Evolutionary conservation across 2,113 vertebrate species (phyloP).

Genomic region (Perca flavescens): DNA sequence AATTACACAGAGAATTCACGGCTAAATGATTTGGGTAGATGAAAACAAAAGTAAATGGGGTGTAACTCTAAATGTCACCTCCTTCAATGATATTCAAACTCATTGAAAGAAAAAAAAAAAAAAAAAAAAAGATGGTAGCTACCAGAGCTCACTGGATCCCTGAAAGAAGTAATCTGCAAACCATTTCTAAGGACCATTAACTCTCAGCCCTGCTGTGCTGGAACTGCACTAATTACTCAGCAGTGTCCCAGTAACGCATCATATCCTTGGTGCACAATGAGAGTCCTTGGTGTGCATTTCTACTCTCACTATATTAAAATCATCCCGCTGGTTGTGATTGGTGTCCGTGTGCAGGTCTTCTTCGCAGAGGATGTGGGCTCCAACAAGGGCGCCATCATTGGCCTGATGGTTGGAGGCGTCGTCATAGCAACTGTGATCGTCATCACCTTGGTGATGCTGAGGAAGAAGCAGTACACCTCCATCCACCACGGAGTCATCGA

Average conservation of each 20-base stretch:
- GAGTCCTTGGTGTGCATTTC: neutral
- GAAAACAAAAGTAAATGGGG: neutral
- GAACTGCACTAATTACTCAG: neutral
- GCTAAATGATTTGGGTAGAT: neutral
- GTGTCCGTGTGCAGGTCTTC: constrained; percentile 86
- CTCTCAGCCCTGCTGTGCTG: neutral
- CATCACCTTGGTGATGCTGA: constrained; percentile 98
- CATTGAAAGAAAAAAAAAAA: neutral
- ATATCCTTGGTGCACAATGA: neutral
- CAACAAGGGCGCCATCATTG: constrained; percentile 99
- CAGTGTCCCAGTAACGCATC: neutral
- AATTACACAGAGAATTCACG: neutral
- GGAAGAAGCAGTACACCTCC: constrained; percentile 99
- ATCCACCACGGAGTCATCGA: constrained; percentile 99
- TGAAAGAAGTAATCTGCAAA: neutral
- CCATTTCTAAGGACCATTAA: neutral
- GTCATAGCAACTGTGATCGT: constrained; percentile 99
- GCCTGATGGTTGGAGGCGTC: constrained; percentile 98
- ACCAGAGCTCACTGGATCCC: neutral
- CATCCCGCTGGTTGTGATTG: neutral
- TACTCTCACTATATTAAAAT: neutral
- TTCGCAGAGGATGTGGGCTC: constrained; percentile 97
- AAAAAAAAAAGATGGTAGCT: neutral
- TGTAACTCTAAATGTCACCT: neutral
- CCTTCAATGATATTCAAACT: neutral